Conservation (phyloP, 1,140 invertebrate species). For the Cydia strobilella region DNA sequence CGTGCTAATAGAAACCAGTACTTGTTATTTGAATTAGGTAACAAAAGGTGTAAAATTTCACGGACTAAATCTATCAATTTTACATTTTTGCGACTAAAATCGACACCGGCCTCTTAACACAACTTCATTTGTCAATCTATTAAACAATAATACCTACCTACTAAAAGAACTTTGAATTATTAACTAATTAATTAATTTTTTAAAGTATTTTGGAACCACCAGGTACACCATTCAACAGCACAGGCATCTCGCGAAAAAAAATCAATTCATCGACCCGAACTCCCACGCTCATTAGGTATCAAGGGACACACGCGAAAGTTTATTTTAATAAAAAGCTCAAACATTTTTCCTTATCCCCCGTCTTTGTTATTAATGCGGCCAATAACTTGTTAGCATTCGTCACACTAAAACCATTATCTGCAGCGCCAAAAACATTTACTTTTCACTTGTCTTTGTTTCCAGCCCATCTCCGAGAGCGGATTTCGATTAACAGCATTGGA, state of each 20-base stretch:
- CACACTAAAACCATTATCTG: constrained; percentile 21
- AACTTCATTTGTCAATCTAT: too few relatives aligned
- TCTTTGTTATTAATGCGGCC: constrained; percentile 18
- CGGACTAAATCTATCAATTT: too few relatives aligned
- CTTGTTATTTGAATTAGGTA: too few relatives aligned
- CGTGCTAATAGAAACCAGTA: too few relatives aligned
- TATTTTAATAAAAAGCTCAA: background rate
- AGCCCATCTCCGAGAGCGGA: constrained; percentile 53
- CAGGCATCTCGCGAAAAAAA: background rate
- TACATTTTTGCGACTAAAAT: too few relatives aligned
- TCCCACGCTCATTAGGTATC: constrained; percentile 17
- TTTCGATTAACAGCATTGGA: constrained; percentile 56
- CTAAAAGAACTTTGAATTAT: too few relatives aligned
- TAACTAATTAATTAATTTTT: too few relatives aligned
- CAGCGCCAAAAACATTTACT: background rate
- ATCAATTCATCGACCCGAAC: constrained; percentile 19
- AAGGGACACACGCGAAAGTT: background rate
- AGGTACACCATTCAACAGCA: background rate
- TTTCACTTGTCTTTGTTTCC: constrained; percentile 36
- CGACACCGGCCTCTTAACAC: too few relatives aligned
- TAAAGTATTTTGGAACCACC: background rate
- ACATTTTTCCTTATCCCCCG: background rate
- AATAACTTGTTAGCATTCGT: constrained; percentile 26
- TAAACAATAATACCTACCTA: too few relatives aligned
- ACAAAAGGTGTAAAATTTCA: too few relatives aligned